Evolutionary conservation across 2,888 invertebrate genomes (phyloP).

Genomic region (Lasius fuliginosus): DNA sequence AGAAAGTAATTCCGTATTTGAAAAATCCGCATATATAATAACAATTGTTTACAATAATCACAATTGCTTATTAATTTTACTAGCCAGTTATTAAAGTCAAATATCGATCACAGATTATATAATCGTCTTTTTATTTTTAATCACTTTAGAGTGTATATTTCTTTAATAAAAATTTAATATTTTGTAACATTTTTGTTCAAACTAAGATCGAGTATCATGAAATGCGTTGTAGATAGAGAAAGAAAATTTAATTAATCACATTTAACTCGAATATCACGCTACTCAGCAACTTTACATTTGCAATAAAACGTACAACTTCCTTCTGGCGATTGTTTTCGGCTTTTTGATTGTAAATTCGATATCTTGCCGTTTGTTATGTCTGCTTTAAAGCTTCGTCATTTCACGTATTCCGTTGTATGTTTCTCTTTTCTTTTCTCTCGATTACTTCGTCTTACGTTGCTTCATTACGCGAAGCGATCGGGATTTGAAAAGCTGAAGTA

Average conservation of each 20-base stretch:
- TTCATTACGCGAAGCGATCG: not conserved
- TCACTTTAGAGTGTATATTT: not conserved
- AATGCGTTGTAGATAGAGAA: not conserved
- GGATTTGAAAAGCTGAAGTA: not conserved
- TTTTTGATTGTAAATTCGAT: constrained; percentile 11
- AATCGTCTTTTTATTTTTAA: not conserved
- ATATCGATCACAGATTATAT: not conserved
- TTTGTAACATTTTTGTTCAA: not conserved
- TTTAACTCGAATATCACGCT: not conserved
- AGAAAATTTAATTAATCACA: not conserved
- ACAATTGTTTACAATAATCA: too few relatives aligned
- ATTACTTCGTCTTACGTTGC: not conserved
- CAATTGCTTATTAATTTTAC: constrained; percentile 15
- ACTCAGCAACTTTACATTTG: not conserved
- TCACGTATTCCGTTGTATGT: not conserved
- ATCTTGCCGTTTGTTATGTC: not conserved
- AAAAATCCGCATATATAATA: not conserved
- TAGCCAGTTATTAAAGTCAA: not conserved
- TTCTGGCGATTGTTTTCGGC: not conserved
- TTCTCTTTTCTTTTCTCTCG: not conserved
- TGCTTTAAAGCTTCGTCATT: constrained; percentile 1
- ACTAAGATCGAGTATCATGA: not conserved
- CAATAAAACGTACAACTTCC: not conserved
- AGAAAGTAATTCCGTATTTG: not conserved
- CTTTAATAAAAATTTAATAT: constrained; percentile 7